Evolutionary conservation across 2,113 vertebrate genomes (phyloP).

Genomic region (Neotoma lepida): DNA sequence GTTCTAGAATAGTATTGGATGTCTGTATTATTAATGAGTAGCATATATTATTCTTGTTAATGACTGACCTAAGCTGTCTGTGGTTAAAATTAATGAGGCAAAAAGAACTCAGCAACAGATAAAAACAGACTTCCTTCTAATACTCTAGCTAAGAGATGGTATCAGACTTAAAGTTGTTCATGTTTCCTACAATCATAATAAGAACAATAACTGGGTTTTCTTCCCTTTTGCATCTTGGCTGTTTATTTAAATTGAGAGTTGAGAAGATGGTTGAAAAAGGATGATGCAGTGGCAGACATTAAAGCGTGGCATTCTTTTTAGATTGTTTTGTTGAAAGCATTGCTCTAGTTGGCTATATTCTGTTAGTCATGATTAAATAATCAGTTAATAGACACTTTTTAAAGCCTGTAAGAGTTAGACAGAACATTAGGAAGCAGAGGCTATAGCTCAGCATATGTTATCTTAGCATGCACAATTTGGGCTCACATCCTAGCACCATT

Average conservation of each 20-base stretch:
- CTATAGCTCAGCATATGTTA: not conserved
- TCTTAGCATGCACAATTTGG: not conserved
- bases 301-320: not conserved
- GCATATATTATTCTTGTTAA: not conserved
- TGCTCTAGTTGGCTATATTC: constrained; percentile 6
- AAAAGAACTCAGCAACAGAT: constrained; percentile 36
- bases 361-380: constrained; percentile 3
- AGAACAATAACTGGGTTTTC: not conserved
- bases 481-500: not conserved
- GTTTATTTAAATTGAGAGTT: constrained; percentile 20
- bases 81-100: constrained; percentile 2
- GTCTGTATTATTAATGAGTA: constrained; percentile 12
- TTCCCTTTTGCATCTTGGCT: not conserved
- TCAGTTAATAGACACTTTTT: not conserved
- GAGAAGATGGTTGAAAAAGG: not conserved
- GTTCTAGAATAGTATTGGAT: not conserved
- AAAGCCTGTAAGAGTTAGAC: not conserved
- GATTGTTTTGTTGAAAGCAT: not conserved
- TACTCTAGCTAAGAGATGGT: not conserved
- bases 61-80: not conserved
- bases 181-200: not conserved
- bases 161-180: not conserved
- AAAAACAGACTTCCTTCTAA: constrained; percentile 11
- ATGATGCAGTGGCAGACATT: not conserved
- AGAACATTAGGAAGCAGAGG: not conserved